Percentiles rank a stretch among this genome's conserved stretches.
Conservation (phyloP, 1,140 invertebrate species). For the Leucophenga varia region DNA sequence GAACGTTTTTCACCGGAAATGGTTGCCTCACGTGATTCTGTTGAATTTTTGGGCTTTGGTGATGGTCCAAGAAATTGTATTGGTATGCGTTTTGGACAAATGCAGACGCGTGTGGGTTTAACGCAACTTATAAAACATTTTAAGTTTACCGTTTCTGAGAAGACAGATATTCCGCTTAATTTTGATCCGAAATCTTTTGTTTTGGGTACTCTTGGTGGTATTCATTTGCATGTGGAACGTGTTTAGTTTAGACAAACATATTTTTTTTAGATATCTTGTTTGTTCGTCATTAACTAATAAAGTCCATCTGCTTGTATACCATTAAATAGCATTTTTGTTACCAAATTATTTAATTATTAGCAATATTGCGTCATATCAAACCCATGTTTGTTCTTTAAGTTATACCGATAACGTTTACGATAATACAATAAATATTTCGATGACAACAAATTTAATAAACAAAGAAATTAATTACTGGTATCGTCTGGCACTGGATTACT, state of each 20-base stretch:
- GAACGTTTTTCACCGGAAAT: slow-evolving; percentile 64
- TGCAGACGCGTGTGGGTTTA: slow-evolving; percentile 55
- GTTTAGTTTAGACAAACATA: background rate
- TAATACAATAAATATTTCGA: no score
- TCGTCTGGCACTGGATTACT: no score
- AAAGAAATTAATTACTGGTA: no score
- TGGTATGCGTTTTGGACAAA: slow-evolving; percentile 50
- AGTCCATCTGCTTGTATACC: no score
- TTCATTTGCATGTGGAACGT: background rate
- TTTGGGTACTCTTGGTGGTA: background rate
- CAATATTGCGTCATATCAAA: no score
- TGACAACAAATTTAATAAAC: no score
- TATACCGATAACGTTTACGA: no score
- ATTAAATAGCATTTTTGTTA: no score
- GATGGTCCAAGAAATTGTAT: slow-evolving; percentile 60
- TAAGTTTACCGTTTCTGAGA: slow-evolving; percentile 11
- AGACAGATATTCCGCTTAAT: slow-evolving; percentile 6
- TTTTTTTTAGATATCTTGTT: no score
- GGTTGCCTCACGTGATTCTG: slow-evolving; percentile 49
- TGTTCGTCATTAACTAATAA: no score
- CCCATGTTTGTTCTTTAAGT: no score
- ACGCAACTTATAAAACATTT: slow-evolving; percentile 15
- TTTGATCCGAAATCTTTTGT: background rate
- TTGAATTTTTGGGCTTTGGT: slow-evolving; percentile 58
- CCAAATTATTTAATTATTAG: no score